Evolutionary conservation across 2,797 vertebrate species (phyloP).

Genomic region (Mionectes olivaceus): DNA sequence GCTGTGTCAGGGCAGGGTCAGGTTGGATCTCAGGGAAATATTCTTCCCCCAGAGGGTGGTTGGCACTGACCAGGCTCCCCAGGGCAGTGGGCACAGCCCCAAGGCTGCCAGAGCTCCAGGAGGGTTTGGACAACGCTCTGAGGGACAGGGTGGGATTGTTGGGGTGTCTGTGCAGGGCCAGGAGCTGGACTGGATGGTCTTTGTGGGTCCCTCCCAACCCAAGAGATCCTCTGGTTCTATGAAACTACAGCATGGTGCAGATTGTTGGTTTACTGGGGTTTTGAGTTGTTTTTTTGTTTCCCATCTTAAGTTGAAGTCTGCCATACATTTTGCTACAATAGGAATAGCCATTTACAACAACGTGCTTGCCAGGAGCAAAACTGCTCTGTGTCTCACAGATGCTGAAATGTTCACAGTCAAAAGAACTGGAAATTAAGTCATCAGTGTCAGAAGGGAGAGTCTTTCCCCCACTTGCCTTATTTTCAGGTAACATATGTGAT

Average conservation of each 20-base stretch:
- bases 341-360: not conserved
- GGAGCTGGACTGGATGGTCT: fast-evolving
- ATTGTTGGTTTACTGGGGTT: not conserved
- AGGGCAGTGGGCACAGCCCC: not conserved
- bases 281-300: too few relatives aligned
- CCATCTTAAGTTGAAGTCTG: not conserved
- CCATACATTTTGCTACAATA: not conserved
- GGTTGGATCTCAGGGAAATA: fast-evolving
- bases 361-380: not conserved
- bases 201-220: not conserved
- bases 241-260: not conserved
- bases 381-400: not conserved
- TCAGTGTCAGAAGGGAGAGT: not conserved
- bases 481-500: not conserved
- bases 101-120: not conserved
- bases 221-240: not conserved
- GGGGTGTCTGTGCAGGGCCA: not conserved
- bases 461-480: not conserved
- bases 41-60: not conserved
- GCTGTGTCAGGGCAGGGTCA: fast-evolving
- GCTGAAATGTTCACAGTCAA: not conserved
- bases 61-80: not conserved
- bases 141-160: not conserved
- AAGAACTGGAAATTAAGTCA: not conserved
- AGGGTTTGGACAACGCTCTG: not conserved